Evolutionary conservation across 2,888 invertebrate species (phyloP).

Genomic region (Drosophila anomalata): DNA sequence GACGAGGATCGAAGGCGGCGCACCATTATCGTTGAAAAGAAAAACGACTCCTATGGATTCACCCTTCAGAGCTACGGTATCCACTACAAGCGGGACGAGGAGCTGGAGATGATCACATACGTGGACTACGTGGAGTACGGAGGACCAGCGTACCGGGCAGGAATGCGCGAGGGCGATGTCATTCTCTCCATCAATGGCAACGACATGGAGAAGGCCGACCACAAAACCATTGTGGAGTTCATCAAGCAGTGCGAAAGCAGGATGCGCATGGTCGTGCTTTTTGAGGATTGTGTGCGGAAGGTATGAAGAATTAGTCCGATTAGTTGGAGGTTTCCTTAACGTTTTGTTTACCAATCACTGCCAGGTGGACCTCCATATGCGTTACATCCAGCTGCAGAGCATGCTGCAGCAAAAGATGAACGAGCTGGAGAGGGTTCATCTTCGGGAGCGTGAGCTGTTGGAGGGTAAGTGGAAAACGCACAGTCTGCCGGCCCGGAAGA

Average conservation of each 20-base stretch:
- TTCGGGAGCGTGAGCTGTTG: slow-evolving; percentile 92
- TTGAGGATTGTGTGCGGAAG: slow-evolving; percentile 98
- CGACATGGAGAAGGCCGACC: slow-evolving; percentile 97
- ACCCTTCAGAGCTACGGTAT: slow-evolving; percentile 99
- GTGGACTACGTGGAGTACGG: slow-evolving; percentile 97
- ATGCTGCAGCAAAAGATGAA: slow-evolving; percentile 92
- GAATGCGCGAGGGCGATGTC: slow-evolving; percentile 98
- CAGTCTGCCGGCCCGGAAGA: slow-evolving; percentile 93
- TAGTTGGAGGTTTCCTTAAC: background rate
- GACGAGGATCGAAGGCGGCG: slow-evolving; percentile 94
- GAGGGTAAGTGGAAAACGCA: slow-evolving; percentile 96
- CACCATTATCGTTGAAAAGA: slow-evolving; percentile 96
- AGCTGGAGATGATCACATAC: slow-evolving; percentile 98
- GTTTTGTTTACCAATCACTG: background rate
- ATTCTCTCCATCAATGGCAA: slow-evolving; percentile 98
- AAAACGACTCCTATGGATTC: slow-evolving; percentile 96
- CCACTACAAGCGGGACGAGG: slow-evolving; percentile 96
- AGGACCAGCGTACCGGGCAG: slow-evolving; percentile 95
- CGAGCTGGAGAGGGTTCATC: slow-evolving; percentile 91
- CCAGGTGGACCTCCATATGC: slow-evolving; percentile 93
- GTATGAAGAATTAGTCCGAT: slow-evolving; percentile 83
- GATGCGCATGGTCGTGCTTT: slow-evolving; percentile 98
- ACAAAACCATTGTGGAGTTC: slow-evolving; percentile 95
- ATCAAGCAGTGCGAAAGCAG: slow-evolving; percentile 94
- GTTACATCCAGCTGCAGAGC: slow-evolving; percentile 94